A percentile compares a stretch with the other conserved stretches of the same genome.
phyloP scores from a whole-genome alignment of 2,888 invertebrate genomes.

The Xestia sexstrigata region DNA sequence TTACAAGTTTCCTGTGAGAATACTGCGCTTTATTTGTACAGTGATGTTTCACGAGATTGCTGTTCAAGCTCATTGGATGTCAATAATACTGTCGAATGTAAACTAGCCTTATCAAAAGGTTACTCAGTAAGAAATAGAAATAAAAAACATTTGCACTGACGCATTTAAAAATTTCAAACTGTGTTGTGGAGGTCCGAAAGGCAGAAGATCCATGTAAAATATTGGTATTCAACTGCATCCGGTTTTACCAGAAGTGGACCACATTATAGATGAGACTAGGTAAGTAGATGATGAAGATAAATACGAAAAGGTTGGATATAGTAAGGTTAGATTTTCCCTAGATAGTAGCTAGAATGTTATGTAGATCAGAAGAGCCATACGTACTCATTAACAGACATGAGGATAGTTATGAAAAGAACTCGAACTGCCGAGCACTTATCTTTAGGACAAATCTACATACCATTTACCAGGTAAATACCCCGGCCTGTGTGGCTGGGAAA shows the following conservation, averaged over 20 bases:
- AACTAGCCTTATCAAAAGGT: not conserved
- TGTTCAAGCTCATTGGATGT: not conserved
- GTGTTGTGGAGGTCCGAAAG: too few relatives aligned
- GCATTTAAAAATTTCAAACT: too few relatives aligned
- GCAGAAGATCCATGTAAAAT: too few relatives aligned
- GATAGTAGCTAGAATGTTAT: not conserved
- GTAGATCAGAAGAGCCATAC: not conserved
- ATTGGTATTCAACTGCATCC: too few relatives aligned
- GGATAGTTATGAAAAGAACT: not conserved
- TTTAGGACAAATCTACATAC: slow-evolving; percentile 1
- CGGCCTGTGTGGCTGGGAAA: not conserved
- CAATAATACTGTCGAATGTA: not conserved
- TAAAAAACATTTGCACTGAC: not conserved
- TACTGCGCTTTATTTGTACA: slow-evolving; percentile 8
- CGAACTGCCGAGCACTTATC: not conserved
- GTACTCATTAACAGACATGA: not conserved
- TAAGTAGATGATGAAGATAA: too few relatives aligned
- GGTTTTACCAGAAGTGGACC: too few relatives aligned
- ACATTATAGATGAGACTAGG: too few relatives aligned
- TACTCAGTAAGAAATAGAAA: not conserved
- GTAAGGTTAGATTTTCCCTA: too few relatives aligned
- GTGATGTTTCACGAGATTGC: not conserved
- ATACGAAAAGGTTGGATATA: too few relatives aligned
- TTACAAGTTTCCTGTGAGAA: slow-evolving; percentile 29
- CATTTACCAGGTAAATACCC: slow-evolving; percentile 20